Evolutionary conservation across 37 sponge, comb jelly and placozoan species (phyloP), one percentile per base, ranked within the genome.

Genomic region (Cliona cf. orientalis): DNA sequence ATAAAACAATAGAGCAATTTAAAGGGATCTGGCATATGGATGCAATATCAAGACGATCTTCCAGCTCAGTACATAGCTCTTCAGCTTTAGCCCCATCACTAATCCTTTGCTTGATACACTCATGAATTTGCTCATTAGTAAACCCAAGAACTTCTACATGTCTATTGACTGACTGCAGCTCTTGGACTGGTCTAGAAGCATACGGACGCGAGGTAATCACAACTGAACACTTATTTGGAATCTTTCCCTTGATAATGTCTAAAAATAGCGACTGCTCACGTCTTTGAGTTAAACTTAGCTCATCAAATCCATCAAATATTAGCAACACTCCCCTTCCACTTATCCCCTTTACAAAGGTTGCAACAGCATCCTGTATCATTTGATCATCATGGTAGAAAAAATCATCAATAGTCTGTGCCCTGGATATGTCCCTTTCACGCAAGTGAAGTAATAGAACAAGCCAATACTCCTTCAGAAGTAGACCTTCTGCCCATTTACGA

Each of bases 271-370:
- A 53, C 5, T 12, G 32, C 3, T 23, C 0, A 31, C 55, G 28
- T 3, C 37, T 2, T 46, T 49, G 34, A 14, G 14, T n/a, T 1
- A 1, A 34, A 1, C 31, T 31, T 2, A 74, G 55, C 31, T 74
- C 74, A 49, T 74, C 74, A 44, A 14, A 74, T 2, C 74, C 74
- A 31, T 74, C 74, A 74, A 74, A 46, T n/a, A 74, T 55, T 29
- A 74, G 32, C 28, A 74, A 55, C n/a, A 49, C 26, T 26, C 55
- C 56, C 55, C 28, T 28, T 12, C 74, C 74, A 55, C 36, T 17
- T 21, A 35, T 74, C 21, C 32, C 36, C 19, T 49, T 5, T 28
- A 71, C 3, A 2, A 17, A 3, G 3, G 39, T 2, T 5, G 3
- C 46, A 1, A 71, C 72, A 31, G 44, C 2, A 3, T 39, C 21